A percentile compares a stretch with the other conserved stretches of the same genome.
These are phyloP conservation scores for Eubasilissa regina DNA, from an alignment of 1,140 invertebrate species.

Conservation along the genomic window DNA sequence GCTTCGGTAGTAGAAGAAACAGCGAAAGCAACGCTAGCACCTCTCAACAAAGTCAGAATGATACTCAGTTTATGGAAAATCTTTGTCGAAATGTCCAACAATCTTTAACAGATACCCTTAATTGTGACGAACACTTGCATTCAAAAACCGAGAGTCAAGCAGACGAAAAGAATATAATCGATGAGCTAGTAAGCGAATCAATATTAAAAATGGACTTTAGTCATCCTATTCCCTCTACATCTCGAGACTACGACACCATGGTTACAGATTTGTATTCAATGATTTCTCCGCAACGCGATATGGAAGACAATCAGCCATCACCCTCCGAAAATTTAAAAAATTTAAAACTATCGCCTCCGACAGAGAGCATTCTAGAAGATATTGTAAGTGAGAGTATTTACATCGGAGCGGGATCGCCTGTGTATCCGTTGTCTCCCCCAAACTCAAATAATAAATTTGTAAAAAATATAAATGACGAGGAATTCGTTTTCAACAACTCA, in stretches of 20 bases:
- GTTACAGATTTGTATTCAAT: constrained; percentile 52
- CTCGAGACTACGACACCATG: background rate
- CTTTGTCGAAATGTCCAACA: constrained; percentile 1
- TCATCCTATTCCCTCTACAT: constrained; percentile 20
- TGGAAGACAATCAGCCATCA: constrained; percentile 68
- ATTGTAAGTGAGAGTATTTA: background rate
- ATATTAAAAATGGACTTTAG: constrained; percentile 64
- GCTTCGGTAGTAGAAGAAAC: constrained; percentile 3
- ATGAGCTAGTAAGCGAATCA: constrained; percentile 67
- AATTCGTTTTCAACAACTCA: background rate
- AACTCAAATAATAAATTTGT: constrained; percentile 9
- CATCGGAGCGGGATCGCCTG: background rate
- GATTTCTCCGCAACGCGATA: constrained; percentile 49
- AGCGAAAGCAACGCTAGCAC: background rate
- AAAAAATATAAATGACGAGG: constrained; percentile 11
- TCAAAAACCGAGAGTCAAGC: background rate
- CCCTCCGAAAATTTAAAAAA: constrained; percentile 72
- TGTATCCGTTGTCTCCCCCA: background rate
- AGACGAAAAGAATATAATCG: constrained; percentile 61
- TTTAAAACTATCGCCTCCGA: constrained; percentile 66
- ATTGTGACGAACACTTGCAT: background rate
- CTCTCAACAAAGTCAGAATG: background rate
- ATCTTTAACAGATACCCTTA: background rate
- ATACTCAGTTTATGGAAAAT: background rate
- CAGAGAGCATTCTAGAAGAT: constrained; percentile 27